Conservation (phyloP, 1,140 invertebrate genomes). For the Lasaia peninsularis region DNA sequence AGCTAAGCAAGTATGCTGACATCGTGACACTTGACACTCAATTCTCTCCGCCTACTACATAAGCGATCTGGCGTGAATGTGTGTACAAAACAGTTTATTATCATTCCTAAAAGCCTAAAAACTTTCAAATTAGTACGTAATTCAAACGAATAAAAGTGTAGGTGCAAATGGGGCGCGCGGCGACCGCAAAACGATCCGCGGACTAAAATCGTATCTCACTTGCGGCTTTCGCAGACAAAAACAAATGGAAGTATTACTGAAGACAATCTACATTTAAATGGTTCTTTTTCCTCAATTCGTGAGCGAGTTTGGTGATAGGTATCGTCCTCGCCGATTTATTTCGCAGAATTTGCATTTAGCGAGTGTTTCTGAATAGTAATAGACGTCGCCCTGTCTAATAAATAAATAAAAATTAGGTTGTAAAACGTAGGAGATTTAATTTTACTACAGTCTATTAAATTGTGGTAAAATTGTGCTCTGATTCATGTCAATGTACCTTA, state of each 20-base stretch:
- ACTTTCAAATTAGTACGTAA: constrained; percentile 12
- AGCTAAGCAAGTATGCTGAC: no score
- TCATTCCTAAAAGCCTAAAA: neutral
- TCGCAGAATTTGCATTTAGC: constrained; percentile 32
- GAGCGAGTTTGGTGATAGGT: constrained; percentile 39
- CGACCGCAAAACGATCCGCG: constrained; percentile 38
- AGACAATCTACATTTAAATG: constrained; percentile 57
- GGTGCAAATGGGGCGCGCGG: constrained; percentile 11
- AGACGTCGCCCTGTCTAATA: constrained; percentile 14
- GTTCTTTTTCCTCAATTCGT: constrained; percentile 41
- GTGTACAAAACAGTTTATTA: no score
- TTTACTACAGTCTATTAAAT: no score
- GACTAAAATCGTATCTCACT: constrained; percentile 44
- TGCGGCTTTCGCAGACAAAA: constrained; percentile 55
- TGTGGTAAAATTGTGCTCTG: no score
- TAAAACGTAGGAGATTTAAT: neutral
- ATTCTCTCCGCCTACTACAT: no score
- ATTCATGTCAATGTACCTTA: no score
- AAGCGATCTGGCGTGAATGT: no score
- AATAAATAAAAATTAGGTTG: constrained; percentile 14
- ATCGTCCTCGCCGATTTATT: constrained; percentile 58
- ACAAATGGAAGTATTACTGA: constrained; percentile 69
- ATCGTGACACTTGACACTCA: no score
- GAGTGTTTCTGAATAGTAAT: constrained; percentile 14
- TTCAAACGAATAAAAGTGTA: constrained; percentile 3